phyloP scores from a whole-genome alignment of 2,888 invertebrate species.

The Drosophila longiperda region DNA sequence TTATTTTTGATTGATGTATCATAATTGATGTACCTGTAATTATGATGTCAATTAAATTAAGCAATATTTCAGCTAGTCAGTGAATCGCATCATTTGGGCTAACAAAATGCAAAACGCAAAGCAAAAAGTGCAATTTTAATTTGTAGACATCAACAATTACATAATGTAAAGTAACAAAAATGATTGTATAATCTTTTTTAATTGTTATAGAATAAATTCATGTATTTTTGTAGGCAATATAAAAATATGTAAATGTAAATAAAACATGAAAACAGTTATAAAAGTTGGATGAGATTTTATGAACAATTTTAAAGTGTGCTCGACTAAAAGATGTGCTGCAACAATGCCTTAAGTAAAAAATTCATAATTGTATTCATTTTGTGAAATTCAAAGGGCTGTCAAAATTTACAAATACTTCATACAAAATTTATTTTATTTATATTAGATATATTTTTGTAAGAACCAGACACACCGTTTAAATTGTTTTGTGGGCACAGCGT shows the following conservation, averaged over 20 bases:
- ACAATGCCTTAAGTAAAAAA: not conserved
- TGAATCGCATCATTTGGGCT: constrained; percentile 23
- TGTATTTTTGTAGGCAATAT: not conserved
- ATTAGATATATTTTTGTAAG: too few species aligned
- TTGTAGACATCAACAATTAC: constrained; percentile 29
- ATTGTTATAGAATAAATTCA: not conserved
- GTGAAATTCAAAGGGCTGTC: not conserved
- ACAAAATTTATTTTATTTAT: not conserved
- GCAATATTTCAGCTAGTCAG: constrained; percentile 17
- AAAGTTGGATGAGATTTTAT: not conserved
- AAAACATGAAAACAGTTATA: not conserved
- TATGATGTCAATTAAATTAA: constrained; percentile 22
- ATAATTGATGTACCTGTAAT: not conserved
- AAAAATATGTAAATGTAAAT: not conserved
- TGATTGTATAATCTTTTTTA: constrained; percentile 20
- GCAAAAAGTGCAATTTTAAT: constrained; percentile 12
- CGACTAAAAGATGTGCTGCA: not conserved
- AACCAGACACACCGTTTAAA: not conserved
- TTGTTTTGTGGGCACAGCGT: not conserved
- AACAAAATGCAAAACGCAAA: constrained; percentile 2
- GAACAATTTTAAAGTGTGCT: not conserved
- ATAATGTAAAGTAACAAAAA: constrained; percentile 19
- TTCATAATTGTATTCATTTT: not conserved
- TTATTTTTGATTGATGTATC: not conserved
- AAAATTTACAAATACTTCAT: not conserved